phyloP scores from a whole-genome alignment of 2,113 vertebrate species.

The Podarcis raffonei region DNA sequence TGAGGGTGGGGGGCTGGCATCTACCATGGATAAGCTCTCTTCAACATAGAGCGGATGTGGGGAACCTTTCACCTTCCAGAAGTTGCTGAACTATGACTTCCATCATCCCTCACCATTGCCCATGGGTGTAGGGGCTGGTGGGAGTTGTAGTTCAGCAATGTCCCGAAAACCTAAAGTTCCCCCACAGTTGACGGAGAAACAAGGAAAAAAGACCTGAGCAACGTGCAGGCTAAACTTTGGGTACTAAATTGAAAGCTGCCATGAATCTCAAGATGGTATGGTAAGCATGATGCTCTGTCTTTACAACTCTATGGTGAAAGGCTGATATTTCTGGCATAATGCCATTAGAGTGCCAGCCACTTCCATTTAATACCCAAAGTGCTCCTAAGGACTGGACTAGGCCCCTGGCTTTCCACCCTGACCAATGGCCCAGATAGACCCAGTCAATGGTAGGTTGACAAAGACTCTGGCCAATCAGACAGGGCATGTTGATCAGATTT shows the following conservation, averaged over 20 bases:
- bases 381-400: neutral
- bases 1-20: neutral
- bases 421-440: neutral
- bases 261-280: no score
- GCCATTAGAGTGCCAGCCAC: neutral
- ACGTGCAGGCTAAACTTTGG: neutral
- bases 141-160: no score
- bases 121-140: no score
- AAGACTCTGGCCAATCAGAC: neutral
- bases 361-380: neutral
- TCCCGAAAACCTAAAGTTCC: no score
- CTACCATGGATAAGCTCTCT: neutral
- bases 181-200: no score
- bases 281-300: neutral
- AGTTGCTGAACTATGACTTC: no score
- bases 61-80: neutral
- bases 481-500: neutral
- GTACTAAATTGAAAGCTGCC: neutral
- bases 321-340: neutral
- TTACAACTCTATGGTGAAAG: neutral
- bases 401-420: no score
- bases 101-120: no score
- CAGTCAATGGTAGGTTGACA: neutral
- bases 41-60: neutral
- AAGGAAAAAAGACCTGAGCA: neutral